Percentiles rank a stretch among this genome's conserved stretches.
These are phyloP conservation scores for Nymphalis c-album DNA, from an alignment of 2,888 invertebrate genomes.

Conservation along the genomic window DNA sequence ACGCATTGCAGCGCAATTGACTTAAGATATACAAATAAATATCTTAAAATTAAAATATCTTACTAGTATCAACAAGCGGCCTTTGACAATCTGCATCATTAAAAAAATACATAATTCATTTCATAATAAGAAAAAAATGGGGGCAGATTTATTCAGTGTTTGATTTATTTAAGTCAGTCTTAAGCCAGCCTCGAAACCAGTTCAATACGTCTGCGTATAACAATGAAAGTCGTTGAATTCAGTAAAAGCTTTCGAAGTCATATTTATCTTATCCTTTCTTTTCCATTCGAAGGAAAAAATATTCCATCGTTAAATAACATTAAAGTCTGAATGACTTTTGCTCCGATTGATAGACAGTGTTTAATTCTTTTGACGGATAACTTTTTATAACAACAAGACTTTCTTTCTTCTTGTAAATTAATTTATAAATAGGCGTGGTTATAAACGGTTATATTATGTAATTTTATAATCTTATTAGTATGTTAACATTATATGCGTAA, in stretches of 20 bases:
- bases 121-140: constrained; percentile 6
- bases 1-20: too few species aligned
- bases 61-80: too few species aligned
- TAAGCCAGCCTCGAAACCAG: constrained; percentile 13
- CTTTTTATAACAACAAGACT: background rate
- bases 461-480: too few species aligned
- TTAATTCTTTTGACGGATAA: background rate
- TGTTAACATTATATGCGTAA: too few species aligned
- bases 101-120: constrained; percentile 1
- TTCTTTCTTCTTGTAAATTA: background rate
- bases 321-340: constrained; percentile 50
- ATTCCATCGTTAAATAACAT: constrained; percentile 54
- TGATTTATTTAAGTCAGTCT: constrained; percentile 15
- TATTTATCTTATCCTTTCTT: constrained; percentile 57
- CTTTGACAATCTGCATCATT: too few species aligned
- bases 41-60: too few species aligned
- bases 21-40: too few species aligned
- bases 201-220: constrained; percentile 16
- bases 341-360: constrained; percentile 50
- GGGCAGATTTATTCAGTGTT: constrained; percentile 12
- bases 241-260: constrained; percentile 51
- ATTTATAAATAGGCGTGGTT: too few species aligned
- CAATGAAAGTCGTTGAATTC: constrained; percentile 35
- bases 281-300: constrained; percentile 50
- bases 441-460: too few species aligned